Conservation (phyloP, 2,797 vertebrate genomes). For the Scomberomorus guttatus region DNA sequence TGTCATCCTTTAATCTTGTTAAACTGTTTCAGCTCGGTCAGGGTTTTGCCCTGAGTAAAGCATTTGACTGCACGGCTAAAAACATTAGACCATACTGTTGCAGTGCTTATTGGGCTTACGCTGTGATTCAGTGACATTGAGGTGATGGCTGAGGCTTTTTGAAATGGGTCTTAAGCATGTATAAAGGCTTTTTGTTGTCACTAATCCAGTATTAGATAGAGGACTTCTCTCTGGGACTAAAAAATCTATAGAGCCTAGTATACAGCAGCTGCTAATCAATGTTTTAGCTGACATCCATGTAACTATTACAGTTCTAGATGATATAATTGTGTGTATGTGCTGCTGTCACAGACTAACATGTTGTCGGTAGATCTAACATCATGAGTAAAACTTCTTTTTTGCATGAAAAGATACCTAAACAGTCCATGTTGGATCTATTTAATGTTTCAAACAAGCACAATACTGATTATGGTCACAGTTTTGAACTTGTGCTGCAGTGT, state of each 20-base stretch:
- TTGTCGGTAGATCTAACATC: background rate
- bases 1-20: constrained; percentile 84
- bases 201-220: constrained; percentile 35
- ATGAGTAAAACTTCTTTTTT: background rate
- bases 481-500: constrained; percentile 27
- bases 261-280: constrained; percentile 4
- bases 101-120: constrained; percentile 52
- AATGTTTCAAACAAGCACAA: background rate
- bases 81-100: constrained; percentile 67
- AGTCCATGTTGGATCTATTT: background rate
- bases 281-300: background rate
- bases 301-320: background rate
- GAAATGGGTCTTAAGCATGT: constrained; percentile 9
- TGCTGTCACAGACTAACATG: background rate
- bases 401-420: background rate
- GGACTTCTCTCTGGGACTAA: background rate
- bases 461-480: background rate
- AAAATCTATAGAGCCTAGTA: constrained; percentile 1
- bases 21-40: constrained; percentile 79
- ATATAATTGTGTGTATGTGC: background rate
- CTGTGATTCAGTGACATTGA: constrained; percentile 66
- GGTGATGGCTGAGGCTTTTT: constrained; percentile 43
- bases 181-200: constrained; percentile 21
- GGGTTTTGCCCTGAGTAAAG: constrained; percentile 67
- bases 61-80: constrained; percentile 72